Evolutionary conservation across 92 coral and sea anemone species (phyloP).

Genomic region (Zoanthus solanderi): DNA sequence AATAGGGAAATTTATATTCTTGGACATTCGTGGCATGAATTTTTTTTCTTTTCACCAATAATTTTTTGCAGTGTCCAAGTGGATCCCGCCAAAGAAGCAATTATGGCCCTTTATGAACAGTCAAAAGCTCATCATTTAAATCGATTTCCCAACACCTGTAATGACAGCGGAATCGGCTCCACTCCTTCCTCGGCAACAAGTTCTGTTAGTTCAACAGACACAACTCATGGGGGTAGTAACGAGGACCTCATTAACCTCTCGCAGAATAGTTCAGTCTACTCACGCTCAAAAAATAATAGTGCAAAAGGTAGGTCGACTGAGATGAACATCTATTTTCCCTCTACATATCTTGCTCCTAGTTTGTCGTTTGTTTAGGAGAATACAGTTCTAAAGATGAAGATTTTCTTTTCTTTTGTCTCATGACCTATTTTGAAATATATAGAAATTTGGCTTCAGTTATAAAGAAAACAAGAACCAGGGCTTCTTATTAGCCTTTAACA

Average conservation of each 20-base stretch:
- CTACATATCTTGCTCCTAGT: too few relatives aligned
- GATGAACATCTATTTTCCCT: not conserved
- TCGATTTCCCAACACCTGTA: slow-evolving; percentile 65
- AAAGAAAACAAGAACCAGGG: too few relatives aligned
- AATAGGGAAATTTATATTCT: too few relatives aligned
- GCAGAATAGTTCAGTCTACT: slow-evolving; percentile 35
- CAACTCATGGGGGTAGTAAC: slow-evolving; percentile 93
- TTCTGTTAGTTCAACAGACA: slow-evolving; percentile 97
- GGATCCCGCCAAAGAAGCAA: slow-evolving; percentile 69
- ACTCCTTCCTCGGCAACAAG: slow-evolving; percentile 91
- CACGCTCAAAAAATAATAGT: slow-evolving; percentile 15
- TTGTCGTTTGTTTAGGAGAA: too few relatives aligned
- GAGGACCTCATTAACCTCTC: slow-evolving; percentile 87
- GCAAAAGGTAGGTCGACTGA: slow-evolving; percentile 1
- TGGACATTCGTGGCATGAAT: not conserved
- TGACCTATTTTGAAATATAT: too few relatives aligned
- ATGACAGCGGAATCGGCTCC: slow-evolving; percentile 96
- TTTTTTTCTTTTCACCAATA: too few relatives aligned
- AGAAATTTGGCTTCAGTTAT: too few relatives aligned
- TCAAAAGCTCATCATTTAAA: slow-evolving; percentile 63
- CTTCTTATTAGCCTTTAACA: too few relatives aligned
- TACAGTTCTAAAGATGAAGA: too few relatives aligned
- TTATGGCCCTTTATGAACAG: slow-evolving; percentile 75
- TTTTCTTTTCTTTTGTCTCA: too few relatives aligned
- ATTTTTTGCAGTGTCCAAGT: not conserved